Evolutionary conservation across 2,888 invertebrate genomes (phyloP), one percentile per base, ranked within the genome.

Genomic region (Stenotaenia linearis): DNA sequence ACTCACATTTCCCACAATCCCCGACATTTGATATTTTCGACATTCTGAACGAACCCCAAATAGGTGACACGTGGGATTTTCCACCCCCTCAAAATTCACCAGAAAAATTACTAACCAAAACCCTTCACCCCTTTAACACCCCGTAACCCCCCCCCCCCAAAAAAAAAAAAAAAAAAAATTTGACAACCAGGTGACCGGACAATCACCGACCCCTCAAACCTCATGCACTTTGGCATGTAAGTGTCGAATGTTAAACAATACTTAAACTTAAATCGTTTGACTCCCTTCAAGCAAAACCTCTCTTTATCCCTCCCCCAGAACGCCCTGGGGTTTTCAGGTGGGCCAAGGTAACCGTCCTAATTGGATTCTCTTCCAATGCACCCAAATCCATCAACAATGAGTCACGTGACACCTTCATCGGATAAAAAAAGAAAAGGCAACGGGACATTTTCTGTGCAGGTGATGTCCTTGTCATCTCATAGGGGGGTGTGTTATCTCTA

Each of bases 381-480:
- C 69, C 69, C 69, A 69, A 69, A 69, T 69, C 69, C 69, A 69
- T 69, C 69, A 69, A 69, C 69, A 69, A 69, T 69, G 28, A 50
- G 18, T 50, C 50, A 50, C 50, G 50, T 50, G 50, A 50, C 50
- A 1, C 69, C 25, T 28, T 28, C 28, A 28, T 69, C 28, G 18
- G 50, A 50, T 50, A 50, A 50, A 50, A 50, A 50, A 50, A 50
- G 18, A n/a, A 50, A 69, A 28, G 69, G 15, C 69, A 69, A 28
- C 69, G n/a, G 69, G 69, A 69, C 69, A 69, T 69, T 69, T 69
- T 69, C 69, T 28, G 69, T 69, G 69, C 69, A 69, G 69, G 69
- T 69, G 69, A 69, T 69, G 69, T 69, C 69, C 69, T 25, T 69
- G 69, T 69, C 69, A 69, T 69, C 69, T 28, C 25, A 12, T 25